Base-by-base conservation (phyloP, 2,797 vertebrate genomes). In the Pampus argenteus region DNA sequence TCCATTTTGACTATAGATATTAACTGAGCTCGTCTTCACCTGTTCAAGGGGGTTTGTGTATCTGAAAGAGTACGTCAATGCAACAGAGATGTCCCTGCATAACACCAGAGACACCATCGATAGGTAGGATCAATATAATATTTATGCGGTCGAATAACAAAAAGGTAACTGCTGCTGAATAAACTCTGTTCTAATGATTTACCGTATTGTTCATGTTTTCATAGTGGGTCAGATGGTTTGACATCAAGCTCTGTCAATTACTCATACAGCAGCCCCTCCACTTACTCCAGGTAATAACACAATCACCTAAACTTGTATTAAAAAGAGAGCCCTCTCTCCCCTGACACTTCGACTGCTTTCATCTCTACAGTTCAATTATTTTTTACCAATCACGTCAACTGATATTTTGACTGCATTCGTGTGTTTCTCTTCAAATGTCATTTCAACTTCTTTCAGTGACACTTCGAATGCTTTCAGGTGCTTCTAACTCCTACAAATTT, bases 1-100 rank as follows among this genome's bases (percentile, higher is more conserved):
- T 62, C 14, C 22, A 22, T 56, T 70, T 66, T 6, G 52, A 26
- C 15, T 13, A 0, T 17, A 20, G 51, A 14, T 10, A 28, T 65
- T 22, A 38, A 81, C 25, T 45, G 6, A 5, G 10, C 3, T 51
- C 14, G 15, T 49, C 20, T 47, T 42, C 20, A 6, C 57, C 47
- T 63, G 49, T 3, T 79, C 26, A 31, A 95, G 93, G 89, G 71
- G 74, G 13, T 83, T 92, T 69, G 94, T 95, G 66, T 97, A 95
- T 6, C 75, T 98, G 80, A 98, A 98, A 89, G 94, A 98, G 66
- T 97, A 96, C 0, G 78, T 96, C 70, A 94, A 95, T 74, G 75
- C 91, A 28, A 83, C 91, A 0, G 94, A 91, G 42, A 15, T 73
- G 1, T 86, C 93, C 7, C 84, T 85, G 13, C 50, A 86, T 38